phyloP scores from a whole-genome alignment of 2,113 vertebrate genomes.

The Bos javanicus region DNA sequence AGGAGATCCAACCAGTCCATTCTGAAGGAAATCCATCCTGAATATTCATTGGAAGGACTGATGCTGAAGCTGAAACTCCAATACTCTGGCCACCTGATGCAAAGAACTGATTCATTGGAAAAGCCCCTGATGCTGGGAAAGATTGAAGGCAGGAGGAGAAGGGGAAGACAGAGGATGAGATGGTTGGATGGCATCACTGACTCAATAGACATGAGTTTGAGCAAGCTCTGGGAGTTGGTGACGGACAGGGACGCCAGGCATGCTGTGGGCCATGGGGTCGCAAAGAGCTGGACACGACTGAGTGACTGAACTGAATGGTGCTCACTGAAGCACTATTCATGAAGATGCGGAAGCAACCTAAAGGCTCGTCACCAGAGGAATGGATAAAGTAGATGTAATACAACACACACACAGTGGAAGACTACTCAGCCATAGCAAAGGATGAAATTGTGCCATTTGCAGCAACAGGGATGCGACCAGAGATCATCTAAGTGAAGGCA shows the following conservation, averaged over 20 bases:
- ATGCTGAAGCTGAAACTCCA: background rate
- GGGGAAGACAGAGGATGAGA: background rate
- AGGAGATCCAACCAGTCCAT: background rate
- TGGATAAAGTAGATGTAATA: background rate
- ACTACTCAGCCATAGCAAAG: background rate
- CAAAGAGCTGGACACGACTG: background rate
- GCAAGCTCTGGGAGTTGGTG: background rate
- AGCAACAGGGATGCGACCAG: background rate
- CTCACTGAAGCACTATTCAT: background rate
- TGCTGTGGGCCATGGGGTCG: background rate
- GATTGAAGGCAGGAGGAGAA: background rate
- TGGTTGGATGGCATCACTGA: background rate
- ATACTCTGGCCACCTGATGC: background rate
- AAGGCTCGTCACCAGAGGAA: background rate
- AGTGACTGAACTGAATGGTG: background rate
- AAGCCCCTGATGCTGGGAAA: background rate
- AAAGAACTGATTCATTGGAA: background rate
- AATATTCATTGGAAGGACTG: background rate
- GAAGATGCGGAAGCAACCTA: background rate
- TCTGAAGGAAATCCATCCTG: background rate
- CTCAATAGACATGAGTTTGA: background rate
- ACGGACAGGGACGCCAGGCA: rapidly evolving
- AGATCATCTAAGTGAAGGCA: background rate
- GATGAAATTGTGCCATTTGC: background rate
- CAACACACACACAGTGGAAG: rapidly evolving